phyloP scores from a whole-genome alignment of 2,797 vertebrate genomes.

The Cheirogaleus major region DNA sequence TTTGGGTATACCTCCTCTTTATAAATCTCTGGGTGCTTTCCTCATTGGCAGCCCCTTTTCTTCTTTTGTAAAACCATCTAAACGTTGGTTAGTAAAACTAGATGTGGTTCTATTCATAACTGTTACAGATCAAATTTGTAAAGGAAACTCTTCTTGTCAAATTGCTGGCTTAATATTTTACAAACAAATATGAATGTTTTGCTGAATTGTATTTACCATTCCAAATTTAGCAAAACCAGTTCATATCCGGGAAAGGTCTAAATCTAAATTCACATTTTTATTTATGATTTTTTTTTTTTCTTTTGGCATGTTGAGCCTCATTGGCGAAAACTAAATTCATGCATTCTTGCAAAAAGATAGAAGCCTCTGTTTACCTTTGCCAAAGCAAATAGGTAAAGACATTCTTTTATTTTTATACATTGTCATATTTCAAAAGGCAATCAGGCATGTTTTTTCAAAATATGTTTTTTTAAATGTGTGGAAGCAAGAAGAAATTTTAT shows the following conservation, averaged over 20 bases:
- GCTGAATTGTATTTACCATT: background rate
- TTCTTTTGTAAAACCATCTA: background rate
- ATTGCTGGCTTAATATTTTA: constrained; percentile 44
- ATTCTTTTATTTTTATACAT: background rate
- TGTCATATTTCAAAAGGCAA: background rate
- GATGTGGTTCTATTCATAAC: background rate
- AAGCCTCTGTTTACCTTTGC: background rate
- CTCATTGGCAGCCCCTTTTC: background rate
- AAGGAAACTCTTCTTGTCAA: background rate
- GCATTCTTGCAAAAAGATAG: background rate
- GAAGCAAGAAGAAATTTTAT: background rate
- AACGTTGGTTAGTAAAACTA: background rate
- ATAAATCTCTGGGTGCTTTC: background rate
- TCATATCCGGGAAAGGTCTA: background rate
- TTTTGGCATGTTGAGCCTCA: background rate
- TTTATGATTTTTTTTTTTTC: constrained; percentile 16
- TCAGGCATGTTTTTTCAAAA: background rate
- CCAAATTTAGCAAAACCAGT: constrained; percentile 17
- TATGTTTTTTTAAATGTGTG: background rate
- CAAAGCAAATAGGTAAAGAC: background rate
- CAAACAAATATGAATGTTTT: constrained; percentile 26
- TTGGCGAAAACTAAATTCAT: background rate
- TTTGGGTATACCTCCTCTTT: background rate
- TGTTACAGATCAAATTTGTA: background rate
- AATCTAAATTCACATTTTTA: constrained; percentile 20